These are phyloP conservation scores for Sciurus niger DNA, from an alignment of 2,113 vertebrate species.

Conservation along the genomic window DNA sequence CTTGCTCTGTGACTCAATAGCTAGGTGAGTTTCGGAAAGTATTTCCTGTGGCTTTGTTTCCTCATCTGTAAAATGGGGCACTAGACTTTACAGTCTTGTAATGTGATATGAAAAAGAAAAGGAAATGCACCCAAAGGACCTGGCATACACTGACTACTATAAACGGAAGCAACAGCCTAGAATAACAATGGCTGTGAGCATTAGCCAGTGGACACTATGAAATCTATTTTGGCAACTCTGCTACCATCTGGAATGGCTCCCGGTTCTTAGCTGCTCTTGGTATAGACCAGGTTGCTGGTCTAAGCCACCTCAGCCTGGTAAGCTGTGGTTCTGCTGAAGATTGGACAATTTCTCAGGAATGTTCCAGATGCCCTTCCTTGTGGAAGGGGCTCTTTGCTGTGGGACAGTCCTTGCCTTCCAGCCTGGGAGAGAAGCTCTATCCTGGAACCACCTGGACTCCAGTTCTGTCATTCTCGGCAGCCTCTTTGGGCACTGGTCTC, in stretches of 20 bases:
- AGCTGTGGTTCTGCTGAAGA: not conserved
- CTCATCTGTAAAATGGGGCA: conserved; percentile 37
- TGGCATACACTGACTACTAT: too few species aligned
- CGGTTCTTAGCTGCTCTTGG: not conserved
- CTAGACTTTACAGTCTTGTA: not conserved
- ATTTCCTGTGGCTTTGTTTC: not conserved
- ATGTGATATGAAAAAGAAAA: not conserved
- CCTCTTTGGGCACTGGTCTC: conserved; percentile 12
- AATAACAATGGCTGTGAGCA: not conserved
- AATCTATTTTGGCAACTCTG: not conserved
- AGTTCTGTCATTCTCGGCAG: conserved; percentile 45
- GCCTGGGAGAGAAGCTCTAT: not conserved
- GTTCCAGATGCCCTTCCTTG: not conserved
- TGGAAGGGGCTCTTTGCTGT: not conserved
- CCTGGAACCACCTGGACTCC: not conserved
- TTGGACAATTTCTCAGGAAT: not conserved
- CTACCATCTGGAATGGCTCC: not conserved
- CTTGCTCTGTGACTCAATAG: conserved; percentile 13
- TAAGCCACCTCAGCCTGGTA: not conserved
- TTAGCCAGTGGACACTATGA: not conserved
- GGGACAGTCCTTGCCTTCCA: not conserved
- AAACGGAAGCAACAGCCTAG: not conserved
- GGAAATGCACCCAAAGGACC: not conserved
- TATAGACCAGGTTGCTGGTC: not conserved
- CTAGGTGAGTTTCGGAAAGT: not conserved